Evolutionary conservation across 2,797 vertebrate genomes (phyloP), one percentile per base, ranked within the genome.

Genomic region (Anguilla obscura): DNA sequence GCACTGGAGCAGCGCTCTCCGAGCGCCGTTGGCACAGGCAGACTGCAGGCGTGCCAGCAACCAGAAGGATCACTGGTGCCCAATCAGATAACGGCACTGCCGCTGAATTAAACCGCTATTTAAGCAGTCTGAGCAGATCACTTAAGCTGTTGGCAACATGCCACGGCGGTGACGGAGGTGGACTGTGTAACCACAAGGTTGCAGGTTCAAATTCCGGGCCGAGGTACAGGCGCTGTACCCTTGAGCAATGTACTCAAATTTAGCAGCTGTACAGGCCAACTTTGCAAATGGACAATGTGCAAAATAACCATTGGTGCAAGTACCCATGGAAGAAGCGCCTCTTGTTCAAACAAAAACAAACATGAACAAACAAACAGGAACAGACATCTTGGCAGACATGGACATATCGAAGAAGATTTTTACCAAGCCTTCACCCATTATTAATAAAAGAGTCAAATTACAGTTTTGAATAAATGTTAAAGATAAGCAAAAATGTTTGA

Each of bases 401-500:
- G 18, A 12, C 18, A 58, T 18, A 2, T 58, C 9, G 2, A 33
- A 30, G 69, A 30, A 16, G 33, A 76, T 8, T 50, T 76, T 82
- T 7, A 40, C 4, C 5, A n/a, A n/a, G 45, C 21, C 16, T 50
- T 50, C 79, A n/a, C 9, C 45, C 1, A 8, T 45, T n/a, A 82
- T n/a, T 82, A 45, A 82, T 45, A 14, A 82, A 50, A 48, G 79
- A 82, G 24, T 82, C 5, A 24, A 48, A 82, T n/a, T 79, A 21
- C 33, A 40, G 36, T 40, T 79, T 50, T 82, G 18, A 9, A 24
- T 50, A 10, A 82, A 80, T 21, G 79, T 48, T 45, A 82, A 82
- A 48, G 79, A n/a, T 82, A 40, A 82, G 4, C n/a, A 45, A 82
- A 36, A 79, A 79, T 45, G 74, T 7, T 45, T 79, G 74, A 79